Conservation (phyloP, 2,113 vertebrate species). For the Vanacampus margaritifer region DNA sequence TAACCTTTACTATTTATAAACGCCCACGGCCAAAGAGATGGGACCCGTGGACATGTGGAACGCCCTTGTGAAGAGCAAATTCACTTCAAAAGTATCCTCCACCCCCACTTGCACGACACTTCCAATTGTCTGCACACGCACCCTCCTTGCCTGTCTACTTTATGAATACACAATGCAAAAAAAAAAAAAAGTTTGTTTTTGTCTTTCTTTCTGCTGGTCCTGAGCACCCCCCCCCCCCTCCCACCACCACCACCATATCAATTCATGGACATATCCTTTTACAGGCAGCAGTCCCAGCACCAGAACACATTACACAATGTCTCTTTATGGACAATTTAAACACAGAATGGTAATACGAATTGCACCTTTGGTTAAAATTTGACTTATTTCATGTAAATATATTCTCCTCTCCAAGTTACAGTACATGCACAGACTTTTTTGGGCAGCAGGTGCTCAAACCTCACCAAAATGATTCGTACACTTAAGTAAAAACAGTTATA, state of each 20-base stretch:
- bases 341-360: too few species aligned
- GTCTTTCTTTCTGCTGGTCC: too few species aligned
- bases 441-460: too few species aligned
- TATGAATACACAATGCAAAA: slow-evolving; percentile 20
- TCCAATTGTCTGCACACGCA: background rate
- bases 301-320: slow-evolving; percentile 23
- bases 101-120: slow-evolving; percentile 19
- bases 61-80: slow-evolving; percentile 62
- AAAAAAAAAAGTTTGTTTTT: too few species aligned
- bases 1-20: slow-evolving; percentile 92
- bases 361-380: too few species aligned
- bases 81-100: slow-evolving; percentile 49
- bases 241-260: background rate
- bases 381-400: too few species aligned
- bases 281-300: slow-evolving; percentile 29
- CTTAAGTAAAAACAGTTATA: too few species aligned
- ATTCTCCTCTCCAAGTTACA: too few species aligned
- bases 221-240: background rate
- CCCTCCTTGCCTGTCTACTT: slow-evolving; percentile 4
- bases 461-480: too few species aligned
- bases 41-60: slow-evolving; percentile 47
- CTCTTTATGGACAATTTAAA: background rate
- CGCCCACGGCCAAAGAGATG: slow-evolving; percentile 40
- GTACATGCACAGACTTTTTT: too few species aligned
- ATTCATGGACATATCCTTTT: slow-evolving; percentile 43